These are phyloP conservation scores for Hirudo medicinalis DNA, from an alignment of 1,140 invertebrate species.

Conservation along the genomic window DNA sequence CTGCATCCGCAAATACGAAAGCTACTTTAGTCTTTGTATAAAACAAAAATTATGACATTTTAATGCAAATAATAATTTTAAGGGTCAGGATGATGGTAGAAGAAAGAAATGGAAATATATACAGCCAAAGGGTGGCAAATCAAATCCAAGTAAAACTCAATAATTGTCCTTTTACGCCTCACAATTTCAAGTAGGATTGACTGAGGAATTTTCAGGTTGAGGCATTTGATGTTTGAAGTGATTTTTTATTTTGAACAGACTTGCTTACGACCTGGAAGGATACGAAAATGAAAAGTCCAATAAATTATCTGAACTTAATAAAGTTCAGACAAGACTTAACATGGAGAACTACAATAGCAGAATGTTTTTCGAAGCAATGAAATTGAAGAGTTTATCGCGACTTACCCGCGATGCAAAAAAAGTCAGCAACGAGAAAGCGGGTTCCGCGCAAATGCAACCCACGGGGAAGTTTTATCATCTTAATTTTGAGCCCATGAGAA, in stretches of 20 bases:
- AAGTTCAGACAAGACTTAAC: neutral
- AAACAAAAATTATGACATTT: too few relatives aligned
- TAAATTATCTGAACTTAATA: neutral
- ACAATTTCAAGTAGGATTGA: constrained; percentile 8
- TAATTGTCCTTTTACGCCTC: constrained; percentile 5
- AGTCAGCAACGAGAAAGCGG: neutral
- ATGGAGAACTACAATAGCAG: neutral
- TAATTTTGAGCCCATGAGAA: constrained; percentile 7
- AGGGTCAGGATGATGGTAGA: constrained; percentile 1
- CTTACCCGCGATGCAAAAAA: neutral
- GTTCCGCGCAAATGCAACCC: neutral
- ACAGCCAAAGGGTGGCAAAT: constrained; percentile 5
- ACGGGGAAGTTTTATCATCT: constrained; percentile 9
- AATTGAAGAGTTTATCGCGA: neutral
- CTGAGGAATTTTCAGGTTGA: neutral
- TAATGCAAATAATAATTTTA: constrained; percentile 7
- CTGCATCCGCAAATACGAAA: too few relatives aligned
- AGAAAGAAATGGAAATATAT: constrained; percentile 7
- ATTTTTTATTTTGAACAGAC: neutral
- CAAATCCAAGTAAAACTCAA: constrained; percentile 1
- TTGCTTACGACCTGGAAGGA: constrained; percentile 3
- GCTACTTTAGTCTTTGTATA: too few relatives aligned
- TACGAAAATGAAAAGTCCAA: constrained; percentile 8
- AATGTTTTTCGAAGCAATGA: constrained; percentile 9
- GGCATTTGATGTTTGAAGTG: neutral